Percentiles rank a stretch among this genome's conserved stretches.
Conservation (phyloP, 2,797 vertebrate genomes). For the Ctenopoma kingsleyae region DNA sequence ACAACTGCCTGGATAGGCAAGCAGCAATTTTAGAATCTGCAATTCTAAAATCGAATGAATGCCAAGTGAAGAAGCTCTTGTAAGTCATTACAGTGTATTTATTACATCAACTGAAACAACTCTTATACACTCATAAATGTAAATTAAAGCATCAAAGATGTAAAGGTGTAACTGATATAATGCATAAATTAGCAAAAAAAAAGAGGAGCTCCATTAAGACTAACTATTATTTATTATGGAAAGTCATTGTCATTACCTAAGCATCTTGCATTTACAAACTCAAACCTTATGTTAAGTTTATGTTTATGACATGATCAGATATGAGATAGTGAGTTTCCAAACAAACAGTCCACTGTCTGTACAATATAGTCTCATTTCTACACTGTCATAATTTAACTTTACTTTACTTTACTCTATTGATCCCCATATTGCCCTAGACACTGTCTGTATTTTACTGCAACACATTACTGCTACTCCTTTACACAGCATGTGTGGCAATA, state of each 20-base stretch:
- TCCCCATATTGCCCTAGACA: background rate
- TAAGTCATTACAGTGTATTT: conserved; percentile 52
- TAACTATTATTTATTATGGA: too few relatives aligned
- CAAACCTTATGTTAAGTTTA: too few relatives aligned
- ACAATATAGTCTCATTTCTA: too few relatives aligned
- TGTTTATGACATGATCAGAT: too few relatives aligned
- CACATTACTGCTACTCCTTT: background rate
- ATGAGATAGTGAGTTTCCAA: background rate
- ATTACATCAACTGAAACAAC: background rate
- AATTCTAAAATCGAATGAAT: conserved; percentile 71
- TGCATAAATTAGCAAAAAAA: too few relatives aligned
- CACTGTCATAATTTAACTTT: too few relatives aligned
- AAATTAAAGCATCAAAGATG: too few relatives aligned
- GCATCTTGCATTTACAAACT: background rate
- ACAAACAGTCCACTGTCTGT: too few relatives aligned
- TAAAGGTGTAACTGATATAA: too few relatives aligned
- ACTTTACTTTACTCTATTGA: too few relatives aligned
- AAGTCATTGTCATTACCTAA: too few relatives aligned
- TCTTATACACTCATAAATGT: background rate
- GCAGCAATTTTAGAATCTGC: conserved; percentile 75
- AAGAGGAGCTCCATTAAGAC: too few relatives aligned
- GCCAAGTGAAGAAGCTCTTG: conserved; percentile 80
- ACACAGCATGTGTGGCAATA: conserved; percentile 81
- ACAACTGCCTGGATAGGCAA: conserved; percentile 78
- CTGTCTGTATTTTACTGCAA: background rate